A percentile compares a stretch with the other conserved stretches of the same genome.
These are phyloP conservation scores for Gasterosteus aculeatus DNA, from an alignment of 2,113 vertebrate species.

Conservation along the genomic window DNA sequence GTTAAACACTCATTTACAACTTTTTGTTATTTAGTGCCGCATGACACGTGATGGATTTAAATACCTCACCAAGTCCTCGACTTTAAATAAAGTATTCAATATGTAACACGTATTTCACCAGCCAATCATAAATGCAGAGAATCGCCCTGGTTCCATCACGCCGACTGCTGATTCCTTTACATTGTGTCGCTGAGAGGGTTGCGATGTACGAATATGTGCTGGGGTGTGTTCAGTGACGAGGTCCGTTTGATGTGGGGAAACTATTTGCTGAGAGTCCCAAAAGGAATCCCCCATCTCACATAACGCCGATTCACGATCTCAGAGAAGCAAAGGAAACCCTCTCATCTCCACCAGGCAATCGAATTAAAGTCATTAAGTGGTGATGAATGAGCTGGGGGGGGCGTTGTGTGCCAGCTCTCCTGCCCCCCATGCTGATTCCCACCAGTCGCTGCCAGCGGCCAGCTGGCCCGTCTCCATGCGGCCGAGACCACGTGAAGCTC, in stretches of 20 bases:
- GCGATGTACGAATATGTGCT: background rate
- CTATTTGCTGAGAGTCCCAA: constrained; percentile 25
- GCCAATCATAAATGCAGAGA: too few relatives aligned
- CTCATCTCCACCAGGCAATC: constrained; percentile 71
- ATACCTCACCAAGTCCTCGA: too few relatives aligned
- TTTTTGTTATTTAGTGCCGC: too few relatives aligned
- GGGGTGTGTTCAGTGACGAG: background rate
- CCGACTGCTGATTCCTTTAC: background rate
- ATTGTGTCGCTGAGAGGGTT: background rate
- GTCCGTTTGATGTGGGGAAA: constrained; percentile 15
- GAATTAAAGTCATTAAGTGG: constrained; percentile 66
- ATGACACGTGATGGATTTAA: too few relatives aligned
- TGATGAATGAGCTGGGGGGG: constrained; percentile 66
- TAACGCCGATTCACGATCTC: too few relatives aligned
- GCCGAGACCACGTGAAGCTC: constrained; percentile 65
- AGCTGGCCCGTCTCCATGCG: constrained; percentile 55
- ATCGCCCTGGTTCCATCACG: too few relatives aligned
- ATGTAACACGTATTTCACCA: too few relatives aligned
- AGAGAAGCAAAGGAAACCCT: constrained; percentile 55
- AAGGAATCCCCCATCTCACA: background rate
- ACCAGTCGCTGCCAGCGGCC: constrained; percentile 49
- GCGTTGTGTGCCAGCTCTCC: constrained; percentile 51
- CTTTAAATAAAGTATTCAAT: too few relatives aligned
- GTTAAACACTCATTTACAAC: too few relatives aligned
- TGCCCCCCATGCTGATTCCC: constrained; percentile 27